A percentile compares a stretch with the other conserved stretches of the same genome.
phyloP scores from a whole-genome alignment of 2,888 invertebrate genomes.

The Ischnus inquisitorius region DNA sequence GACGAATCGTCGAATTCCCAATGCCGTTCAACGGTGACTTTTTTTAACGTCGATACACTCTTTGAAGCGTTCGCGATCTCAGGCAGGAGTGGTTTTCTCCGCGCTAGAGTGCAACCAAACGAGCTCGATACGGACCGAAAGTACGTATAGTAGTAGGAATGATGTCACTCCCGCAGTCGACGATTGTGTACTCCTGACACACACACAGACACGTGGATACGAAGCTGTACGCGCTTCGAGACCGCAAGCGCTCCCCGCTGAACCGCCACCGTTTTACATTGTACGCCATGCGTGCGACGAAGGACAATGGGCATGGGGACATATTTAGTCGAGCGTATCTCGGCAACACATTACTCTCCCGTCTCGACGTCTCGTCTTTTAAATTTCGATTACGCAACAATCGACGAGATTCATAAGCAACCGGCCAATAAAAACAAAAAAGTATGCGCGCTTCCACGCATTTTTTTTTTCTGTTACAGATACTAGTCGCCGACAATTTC shows the following conservation, averaged over 20 bases:
- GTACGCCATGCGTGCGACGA: constrained; percentile 55
- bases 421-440: neutral
- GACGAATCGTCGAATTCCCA: constrained; percentile 20
- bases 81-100: constrained; percentile 50
- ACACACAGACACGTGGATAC: neutral
- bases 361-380: constrained; percentile 14
- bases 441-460: neutral
- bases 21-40: constrained; percentile 1
- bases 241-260: constrained; percentile 32
- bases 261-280: constrained; percentile 30
- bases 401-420: constrained; percentile 19
- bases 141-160: constrained; percentile 46
- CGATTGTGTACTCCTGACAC: constrained; percentile 35
- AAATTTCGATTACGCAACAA: constrained; percentile 60
- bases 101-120: constrained; percentile 56
- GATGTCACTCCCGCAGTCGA: constrained; percentile 66
- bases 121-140: constrained; percentile 65
- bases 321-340: constrained; percentile 75
- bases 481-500: constrained; percentile 47
- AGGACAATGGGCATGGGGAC: constrained; percentile 78
- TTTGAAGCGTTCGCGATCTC: constrained; percentile 33
- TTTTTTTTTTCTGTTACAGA: neutral
- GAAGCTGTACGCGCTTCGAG: constrained; percentile 19
- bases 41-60: constrained; percentile 31
- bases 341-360: constrained; percentile 62